A percentile compares a stretch with the other conserved stretches of the same genome.
These are phyloP conservation scores for Pelosia muscerda DNA, from an alignment of 2,888 invertebrate species.

Conservation along the genomic window DNA sequence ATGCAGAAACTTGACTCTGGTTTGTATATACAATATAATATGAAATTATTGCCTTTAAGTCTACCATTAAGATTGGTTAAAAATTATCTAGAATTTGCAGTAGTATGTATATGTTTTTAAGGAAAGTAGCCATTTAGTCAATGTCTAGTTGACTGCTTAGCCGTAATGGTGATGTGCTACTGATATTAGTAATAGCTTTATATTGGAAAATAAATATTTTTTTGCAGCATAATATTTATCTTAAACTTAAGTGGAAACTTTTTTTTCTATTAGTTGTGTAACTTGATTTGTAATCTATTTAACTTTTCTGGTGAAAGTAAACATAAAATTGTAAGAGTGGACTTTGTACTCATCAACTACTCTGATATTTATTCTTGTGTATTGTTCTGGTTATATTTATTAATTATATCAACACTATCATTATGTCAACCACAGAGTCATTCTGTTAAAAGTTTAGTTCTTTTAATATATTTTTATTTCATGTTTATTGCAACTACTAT, in stretches of 20 bases:
- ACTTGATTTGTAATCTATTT: not conserved
- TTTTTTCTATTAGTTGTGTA: not conserved
- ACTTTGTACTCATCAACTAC: not conserved
- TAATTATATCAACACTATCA: not conserved
- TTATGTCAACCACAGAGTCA: not conserved
- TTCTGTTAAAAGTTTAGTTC: too few relatives aligned
- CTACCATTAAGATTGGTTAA: not conserved
- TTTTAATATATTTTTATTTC: too few relatives aligned
- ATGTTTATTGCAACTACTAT: too few relatives aligned
- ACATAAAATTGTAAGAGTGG: not conserved
- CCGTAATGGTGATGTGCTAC: too few relatives aligned
- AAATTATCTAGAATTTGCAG: not conserved
- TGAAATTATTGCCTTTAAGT: not conserved
- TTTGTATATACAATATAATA: slow-evolving; percentile 1
- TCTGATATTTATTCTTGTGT: not conserved
- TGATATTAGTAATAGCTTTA: too few relatives aligned
- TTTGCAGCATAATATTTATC: too few relatives aligned
- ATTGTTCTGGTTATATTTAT: not conserved
- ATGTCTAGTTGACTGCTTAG: too few relatives aligned
- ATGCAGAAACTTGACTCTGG: not conserved
- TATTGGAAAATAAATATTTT: too few relatives aligned
- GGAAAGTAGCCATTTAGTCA: not conserved
- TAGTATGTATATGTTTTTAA: not conserved
- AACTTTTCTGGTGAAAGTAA: not conserved
- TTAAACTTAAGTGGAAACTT: too few relatives aligned